Evolutionary conservation across 2,113 vertebrate species (phyloP), one percentile per base, ranked within the genome.

Genomic region (Neogale vison): DNA sequence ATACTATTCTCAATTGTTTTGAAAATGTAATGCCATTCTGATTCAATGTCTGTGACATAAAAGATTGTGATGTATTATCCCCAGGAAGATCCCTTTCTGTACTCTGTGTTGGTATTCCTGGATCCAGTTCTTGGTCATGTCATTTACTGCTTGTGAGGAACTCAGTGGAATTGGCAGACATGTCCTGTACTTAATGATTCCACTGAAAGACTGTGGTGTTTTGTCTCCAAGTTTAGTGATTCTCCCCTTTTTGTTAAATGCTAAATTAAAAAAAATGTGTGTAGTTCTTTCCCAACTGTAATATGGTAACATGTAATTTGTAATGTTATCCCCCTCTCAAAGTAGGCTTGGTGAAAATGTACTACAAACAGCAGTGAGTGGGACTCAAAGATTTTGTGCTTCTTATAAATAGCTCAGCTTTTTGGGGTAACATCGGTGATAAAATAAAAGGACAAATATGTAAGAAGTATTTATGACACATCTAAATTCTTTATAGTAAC

Each of bases 11-110:
- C 4, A 10, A 42, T 96, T 71, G 87, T 93, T 96, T 87, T 92
- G 92, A 96, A 95, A 24, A 76, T 98, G 88, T 97, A 90, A 97
- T 34, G 95, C 96, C 85, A 89, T 96, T 98, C 52, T 96, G 97
- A 96, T 96, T 90, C 87, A 95, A 96, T 93, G 96, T 94, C 94
- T 63, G 96, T 92, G 79, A 98, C 80, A 74, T 97, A 97, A 98
- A 95, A 93, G 36, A 93, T 88, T 77, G 67, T 88, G 94, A 96
- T 94, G 82, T 92, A 74, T 94, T 88, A 93, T 63, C 26, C 74
- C 88, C 61, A 9, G 63, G 34, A 96, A 77, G 45, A 72, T 24
- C 61, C 85, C 94, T 95, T 74, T 95, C 80, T 92, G 59, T 98
- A 34, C 97, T 97, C 55, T 96, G 74, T 95, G 67, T 95, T 95